Base-by-base conservation (phyloP, 1,140 invertebrate species). In the Zeugodacus cucurbitae region DNA sequence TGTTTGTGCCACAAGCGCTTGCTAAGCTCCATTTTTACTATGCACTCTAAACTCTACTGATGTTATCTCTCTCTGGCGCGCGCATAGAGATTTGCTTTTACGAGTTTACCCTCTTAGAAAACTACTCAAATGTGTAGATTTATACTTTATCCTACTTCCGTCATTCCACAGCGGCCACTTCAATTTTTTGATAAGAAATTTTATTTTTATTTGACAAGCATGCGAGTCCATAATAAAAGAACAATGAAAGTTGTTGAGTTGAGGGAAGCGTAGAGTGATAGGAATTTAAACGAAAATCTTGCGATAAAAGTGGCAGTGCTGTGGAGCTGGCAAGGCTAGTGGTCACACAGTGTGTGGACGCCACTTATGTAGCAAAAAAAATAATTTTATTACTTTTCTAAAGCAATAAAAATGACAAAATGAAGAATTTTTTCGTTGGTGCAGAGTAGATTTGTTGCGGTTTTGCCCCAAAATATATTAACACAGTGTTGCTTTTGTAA, bases 141-240 rank as follows among this genome's bases (percentile, higher is more conserved):
- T 82, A 54, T 54, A 54, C 17, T 20, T 82, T 82, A 82, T 54
- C 26, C 74, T 48, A 82, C 74, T 82, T 82, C 74, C 74, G 74
- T 82, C 74, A 82, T 82, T 48, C n/a, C 17, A 10, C 74, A 14
- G 20, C 11, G 74, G 26, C 10, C n/a, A 82, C 41, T 82, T 82
- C 7, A 48, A 48, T 82, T 48, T 44, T 82, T 82, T 82, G 74
- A 82, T 82, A 82, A 82, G 74, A 48, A 82, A 82, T 48, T 82
- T 82, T 54, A 48, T 82, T 82, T 48, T 48, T 48, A 26, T 82
- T 37, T 48, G n/a, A 48, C 32, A 70, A 70, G 64, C 64, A 34
- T 26, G 14, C 32, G 32, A 70, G 64, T 70, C 2, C 2, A 62
- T 62, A 62, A 26, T 26, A 62, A 62, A n/a, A 62, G 58, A 62